These are phyloP conservation scores for Loris lydekkerianus DNA, from an alignment of 2,797 vertebrate genomes.

Conservation along the genomic window DNA sequence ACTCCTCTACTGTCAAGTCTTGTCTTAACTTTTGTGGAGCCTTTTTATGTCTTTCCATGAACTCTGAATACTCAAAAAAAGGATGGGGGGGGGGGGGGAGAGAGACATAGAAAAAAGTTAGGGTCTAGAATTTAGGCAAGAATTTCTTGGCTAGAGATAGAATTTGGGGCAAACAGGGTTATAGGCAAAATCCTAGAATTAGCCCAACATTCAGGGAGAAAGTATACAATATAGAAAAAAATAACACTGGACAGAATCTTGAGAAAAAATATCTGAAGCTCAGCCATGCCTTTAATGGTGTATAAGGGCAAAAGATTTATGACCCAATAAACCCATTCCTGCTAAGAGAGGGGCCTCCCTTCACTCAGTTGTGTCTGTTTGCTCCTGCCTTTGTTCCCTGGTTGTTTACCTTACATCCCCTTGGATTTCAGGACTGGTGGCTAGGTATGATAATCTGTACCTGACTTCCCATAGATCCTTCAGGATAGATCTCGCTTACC, in stretches of 20 bases:
- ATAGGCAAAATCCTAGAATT: conserved; percentile 1
- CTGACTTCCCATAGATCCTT: background rate
- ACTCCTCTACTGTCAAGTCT: too few species aligned
- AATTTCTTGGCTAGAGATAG: conserved; percentile 31
- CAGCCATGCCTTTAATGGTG: background rate
- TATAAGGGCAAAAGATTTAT: background rate
- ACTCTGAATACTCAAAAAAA: too few species aligned
- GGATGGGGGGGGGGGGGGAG: rapidly evolving
- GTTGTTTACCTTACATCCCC: background rate
- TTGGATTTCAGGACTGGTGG: background rate
- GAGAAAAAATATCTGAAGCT: background rate
- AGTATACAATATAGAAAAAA: background rate
- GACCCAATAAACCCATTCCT: background rate
- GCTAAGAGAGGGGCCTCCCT: too few species aligned
- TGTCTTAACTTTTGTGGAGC: too few species aligned
- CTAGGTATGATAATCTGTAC: background rate
- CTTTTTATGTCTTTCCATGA: too few species aligned
- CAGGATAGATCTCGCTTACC: background rate
- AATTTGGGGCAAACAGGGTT: background rate
- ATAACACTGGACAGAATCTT: background rate
- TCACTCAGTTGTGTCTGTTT: background rate
- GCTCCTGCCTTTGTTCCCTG: background rate
- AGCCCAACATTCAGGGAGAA: conserved; percentile 2
- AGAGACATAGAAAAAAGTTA: background rate
- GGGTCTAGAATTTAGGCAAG: conserved; percentile 7